Percentiles rank a stretch among this genome's conserved stretches.
These are phyloP conservation scores for Drosophila demipolita DNA, from an alignment of 2,888 invertebrate genomes.

Conservation along the genomic window DNA sequence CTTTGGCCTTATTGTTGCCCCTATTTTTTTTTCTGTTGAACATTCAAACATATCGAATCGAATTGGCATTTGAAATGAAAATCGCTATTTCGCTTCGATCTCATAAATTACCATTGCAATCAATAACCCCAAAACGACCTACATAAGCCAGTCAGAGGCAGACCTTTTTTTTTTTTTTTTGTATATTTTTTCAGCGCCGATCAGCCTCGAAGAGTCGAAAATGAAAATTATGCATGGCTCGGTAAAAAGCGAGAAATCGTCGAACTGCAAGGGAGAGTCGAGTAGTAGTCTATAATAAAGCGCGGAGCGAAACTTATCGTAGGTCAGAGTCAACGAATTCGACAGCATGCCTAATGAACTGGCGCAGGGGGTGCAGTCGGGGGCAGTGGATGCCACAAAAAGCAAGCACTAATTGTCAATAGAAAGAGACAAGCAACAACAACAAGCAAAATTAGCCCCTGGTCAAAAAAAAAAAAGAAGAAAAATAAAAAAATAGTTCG, in stretches of 20 bases:
- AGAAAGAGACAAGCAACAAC: conserved; percentile 35
- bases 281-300: conserved; percentile 57
- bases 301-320: conserved; percentile 69
- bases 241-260: conserved; percentile 40
- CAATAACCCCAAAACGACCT: conserved; percentile 53
- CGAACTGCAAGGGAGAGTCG: conserved; percentile 29
- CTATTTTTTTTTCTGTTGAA: conserved; percentile 17
- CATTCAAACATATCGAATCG: conserved; percentile 21
- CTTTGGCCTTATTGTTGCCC: conserved; percentile 7
- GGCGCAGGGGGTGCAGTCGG: conserved; percentile 5
- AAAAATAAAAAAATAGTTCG: conserved; percentile 45
- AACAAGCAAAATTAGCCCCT: conserved; percentile 38
- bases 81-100: conserved; percentile 36
- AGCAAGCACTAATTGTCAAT: conserved; percentile 54
- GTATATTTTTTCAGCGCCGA: not conserved
- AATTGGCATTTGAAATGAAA: conserved; percentile 59
- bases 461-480: conserved; percentile 48
- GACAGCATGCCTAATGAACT: conserved; percentile 48
- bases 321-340: conserved; percentile 67
- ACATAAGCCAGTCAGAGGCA: conserved; percentile 34
- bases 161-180: conserved; percentile 28
- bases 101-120: conserved; percentile 52
- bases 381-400: conserved; percentile 30
- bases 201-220: conserved; percentile 20
- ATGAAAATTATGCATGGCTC: conserved; percentile 64